phyloP scores from a whole-genome alignment of 2,797 vertebrate genomes.

The Fringilla coelebs region DNA sequence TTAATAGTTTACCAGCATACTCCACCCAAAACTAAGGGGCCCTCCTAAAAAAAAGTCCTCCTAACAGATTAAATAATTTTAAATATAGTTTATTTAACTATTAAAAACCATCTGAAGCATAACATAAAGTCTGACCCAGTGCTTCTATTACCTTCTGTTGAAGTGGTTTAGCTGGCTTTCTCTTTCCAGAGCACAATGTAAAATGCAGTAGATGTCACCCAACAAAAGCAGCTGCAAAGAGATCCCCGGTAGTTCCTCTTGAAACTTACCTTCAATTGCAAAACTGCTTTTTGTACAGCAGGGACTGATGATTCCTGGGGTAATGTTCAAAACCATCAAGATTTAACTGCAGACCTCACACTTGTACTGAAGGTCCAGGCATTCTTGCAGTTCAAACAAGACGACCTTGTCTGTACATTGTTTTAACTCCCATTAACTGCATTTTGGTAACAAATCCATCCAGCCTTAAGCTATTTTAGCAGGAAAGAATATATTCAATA shows the following conservation, averaged over 20 bases:
- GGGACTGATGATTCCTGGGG: neutral
- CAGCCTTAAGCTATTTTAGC: neutral
- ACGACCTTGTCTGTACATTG: neutral
- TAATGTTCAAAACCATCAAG: neutral
- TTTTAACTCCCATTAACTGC: neutral
- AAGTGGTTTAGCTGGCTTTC: neutral
- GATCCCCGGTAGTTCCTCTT: neutral
- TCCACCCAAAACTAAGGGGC: rapidly evolving
- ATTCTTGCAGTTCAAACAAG: neutral
- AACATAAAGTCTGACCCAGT: neutral
- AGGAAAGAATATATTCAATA: neutral
- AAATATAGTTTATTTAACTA: neutral
- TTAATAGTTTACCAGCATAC: neutral
- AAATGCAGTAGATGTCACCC: neutral
- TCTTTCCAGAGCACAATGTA: neutral
- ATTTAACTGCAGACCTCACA: neutral
- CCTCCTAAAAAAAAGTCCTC: rapidly evolving
- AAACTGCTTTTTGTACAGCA: neutral
- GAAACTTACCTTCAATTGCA: neutral
- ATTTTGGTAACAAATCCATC: neutral
- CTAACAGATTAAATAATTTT: neutral
- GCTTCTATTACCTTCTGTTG: neutral
- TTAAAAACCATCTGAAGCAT: neutral
- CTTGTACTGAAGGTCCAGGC: rapidly evolving
- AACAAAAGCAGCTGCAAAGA: neutral